Base-by-base conservation (phyloP, 2,888 invertebrate genomes). In the Aleiodes testaceus region DNA sequence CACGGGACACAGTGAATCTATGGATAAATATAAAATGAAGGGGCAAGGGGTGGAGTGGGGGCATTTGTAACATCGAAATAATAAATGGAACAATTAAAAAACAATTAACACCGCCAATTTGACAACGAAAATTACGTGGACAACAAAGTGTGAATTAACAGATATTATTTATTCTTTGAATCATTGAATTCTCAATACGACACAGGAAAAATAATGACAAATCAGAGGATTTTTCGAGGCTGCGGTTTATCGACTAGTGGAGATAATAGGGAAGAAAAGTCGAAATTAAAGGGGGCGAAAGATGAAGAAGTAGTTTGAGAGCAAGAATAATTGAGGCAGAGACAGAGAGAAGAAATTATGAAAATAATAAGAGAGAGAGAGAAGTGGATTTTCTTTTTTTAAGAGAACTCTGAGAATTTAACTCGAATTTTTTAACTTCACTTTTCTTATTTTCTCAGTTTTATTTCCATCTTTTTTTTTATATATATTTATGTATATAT, bases 1-100 rank as follows among this genome's bases (percentile, higher is more conserved):
- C 63, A 45, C 36, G 72, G 61, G 50, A 67, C 49, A 73, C 66
- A 74, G 53, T 74, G 55, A 72, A 22, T 26, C 36, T 55, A 47
- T 53, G 49, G 49, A 20, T 22, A n/a, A 20, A 22, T 61, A 45
- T 63, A 45, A 70, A 61, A 69, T 59, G 36, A 69, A 67, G 16
- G n/a, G 49, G 65, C 50, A 61, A 67, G 55, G 42, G 55, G 36
- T 55, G 36, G 53, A 9, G 20, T 30, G 66, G 9, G 36, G 50
- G 49, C 18, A 7, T 36, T 30, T 1, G 20, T 49, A 70, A 20
- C 66, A 49, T 59, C n/a, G 36, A 65, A 55, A 55, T 11, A 20
- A 20, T 22, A 61, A 26, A 59, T 55, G 59, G 16, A 61, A n/a
- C 53, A 50, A 16, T 50, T 42, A 69, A 50, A n/a, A 22, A 12